phyloP scores from a whole-genome alignment of 2,113 vertebrate genomes.

The Ameiurus melas region DNA sequence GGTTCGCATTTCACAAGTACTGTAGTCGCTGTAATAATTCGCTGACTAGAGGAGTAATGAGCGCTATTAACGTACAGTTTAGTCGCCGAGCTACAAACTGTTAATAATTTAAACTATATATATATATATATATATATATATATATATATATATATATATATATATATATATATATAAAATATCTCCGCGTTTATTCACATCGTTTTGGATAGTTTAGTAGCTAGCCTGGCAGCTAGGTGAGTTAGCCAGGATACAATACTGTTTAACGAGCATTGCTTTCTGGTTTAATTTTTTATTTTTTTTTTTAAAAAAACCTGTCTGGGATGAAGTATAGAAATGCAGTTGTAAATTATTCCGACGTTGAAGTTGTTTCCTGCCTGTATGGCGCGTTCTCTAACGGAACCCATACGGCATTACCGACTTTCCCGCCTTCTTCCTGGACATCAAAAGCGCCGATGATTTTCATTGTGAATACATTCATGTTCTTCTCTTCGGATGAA shows the following conservation, averaged over 20 bases:
- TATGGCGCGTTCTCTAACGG: too few species aligned
- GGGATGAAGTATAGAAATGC: too few species aligned
- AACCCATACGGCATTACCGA: too few species aligned
- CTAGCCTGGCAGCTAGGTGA: not conserved
- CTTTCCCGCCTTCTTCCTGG: conserved; percentile 5
- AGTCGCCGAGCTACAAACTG: not conserved
- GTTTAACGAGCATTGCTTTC: too few species aligned
- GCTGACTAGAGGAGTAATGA: not conserved
- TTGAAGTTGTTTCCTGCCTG: not conserved
- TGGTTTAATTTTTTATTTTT: not conserved
- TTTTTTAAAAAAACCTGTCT: too few species aligned
- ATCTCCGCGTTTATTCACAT: too few species aligned
- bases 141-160: too few species aligned
- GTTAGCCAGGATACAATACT: not conserved
- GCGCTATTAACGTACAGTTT: not conserved
- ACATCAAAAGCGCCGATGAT: not conserved
- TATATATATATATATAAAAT: too few species aligned
- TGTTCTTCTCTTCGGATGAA: not conserved
- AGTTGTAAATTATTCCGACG: not conserved
- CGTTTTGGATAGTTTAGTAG: not conserved
- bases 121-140: too few species aligned
- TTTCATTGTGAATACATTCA: not conserved
- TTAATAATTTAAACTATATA: not conserved
- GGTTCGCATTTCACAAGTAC: not conserved
- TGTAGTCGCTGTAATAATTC: not conserved